phyloP scores from a whole-genome alignment of 2,888 invertebrate genomes.

The Axea sp. region DNA sequence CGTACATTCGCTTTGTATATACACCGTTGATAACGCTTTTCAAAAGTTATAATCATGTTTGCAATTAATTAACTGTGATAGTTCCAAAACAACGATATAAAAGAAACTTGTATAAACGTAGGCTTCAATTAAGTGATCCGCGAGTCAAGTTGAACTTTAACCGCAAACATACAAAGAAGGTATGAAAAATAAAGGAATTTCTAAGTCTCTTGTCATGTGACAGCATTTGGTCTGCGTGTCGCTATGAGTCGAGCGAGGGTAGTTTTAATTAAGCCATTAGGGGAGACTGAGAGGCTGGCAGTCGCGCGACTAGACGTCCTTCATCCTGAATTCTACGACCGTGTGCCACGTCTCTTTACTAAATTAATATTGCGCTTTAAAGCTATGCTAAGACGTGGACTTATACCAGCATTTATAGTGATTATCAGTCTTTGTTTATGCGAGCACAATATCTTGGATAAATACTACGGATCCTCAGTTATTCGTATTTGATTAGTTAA shows the following conservation, averaged over 20 bases:
- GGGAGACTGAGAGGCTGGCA: constrained; percentile 74
- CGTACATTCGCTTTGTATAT: no score
- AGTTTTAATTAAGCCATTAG: constrained; percentile 79
- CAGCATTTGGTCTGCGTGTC: constrained; percentile 43
- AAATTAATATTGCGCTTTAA: constrained; percentile 76
- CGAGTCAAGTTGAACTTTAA: constrained; percentile 9
- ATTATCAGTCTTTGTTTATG: constrained; percentile 52
- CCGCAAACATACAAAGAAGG: constrained; percentile 12
- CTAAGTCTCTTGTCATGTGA: constrained; percentile 35
- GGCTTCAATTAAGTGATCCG: constrained; percentile 11
- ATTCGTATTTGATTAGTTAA: no score
- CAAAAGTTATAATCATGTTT: no score
- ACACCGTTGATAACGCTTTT: no score
- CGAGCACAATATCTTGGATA: neutral
- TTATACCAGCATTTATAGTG: constrained; percentile 47
- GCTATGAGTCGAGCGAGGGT: constrained; percentile 68
- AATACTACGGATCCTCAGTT: no score
- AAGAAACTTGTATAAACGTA: neutral
- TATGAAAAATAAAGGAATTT: constrained; percentile 36
- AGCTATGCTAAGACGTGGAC: constrained; percentile 49
- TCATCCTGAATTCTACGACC: constrained; percentile 58
- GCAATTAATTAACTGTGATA: no score
- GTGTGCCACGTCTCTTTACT: constrained; percentile 66
- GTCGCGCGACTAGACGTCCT: constrained; percentile 67
- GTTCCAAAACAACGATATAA: neutral